A percentile compares a stretch with the other conserved stretches of the same genome.
Evolutionary conservation across 2,797 vertebrate genomes (phyloP).

Genomic region (Smutsia temminckii): DNA sequence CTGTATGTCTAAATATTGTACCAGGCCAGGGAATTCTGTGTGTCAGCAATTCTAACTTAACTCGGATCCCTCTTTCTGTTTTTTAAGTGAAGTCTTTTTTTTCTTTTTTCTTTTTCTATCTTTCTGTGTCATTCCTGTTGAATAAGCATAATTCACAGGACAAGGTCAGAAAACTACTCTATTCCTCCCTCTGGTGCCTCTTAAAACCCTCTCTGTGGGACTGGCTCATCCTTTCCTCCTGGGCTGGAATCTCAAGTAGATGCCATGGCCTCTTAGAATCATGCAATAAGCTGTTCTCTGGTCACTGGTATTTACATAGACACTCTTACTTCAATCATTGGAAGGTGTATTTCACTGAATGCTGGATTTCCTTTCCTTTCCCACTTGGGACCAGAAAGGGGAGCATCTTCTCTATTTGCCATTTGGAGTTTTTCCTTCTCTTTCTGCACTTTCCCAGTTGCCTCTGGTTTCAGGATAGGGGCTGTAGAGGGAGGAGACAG

Average conservation of each 20-base stretch:
- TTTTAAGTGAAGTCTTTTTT: background rate
- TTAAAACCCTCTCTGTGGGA: background rate
- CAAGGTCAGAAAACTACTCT: background rate
- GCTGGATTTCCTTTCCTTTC: background rate
- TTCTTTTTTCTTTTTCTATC: background rate
- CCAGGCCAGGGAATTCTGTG: background rate
- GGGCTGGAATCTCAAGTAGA: background rate
- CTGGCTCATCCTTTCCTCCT: background rate
- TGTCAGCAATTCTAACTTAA: background rate
- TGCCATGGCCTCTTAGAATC: background rate
- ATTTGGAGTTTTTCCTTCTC: background rate
- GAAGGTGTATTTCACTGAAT: background rate
- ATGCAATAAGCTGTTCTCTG: background rate
- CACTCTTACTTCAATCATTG: background rate
- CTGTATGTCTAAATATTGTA: background rate
- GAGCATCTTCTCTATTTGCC: background rate
- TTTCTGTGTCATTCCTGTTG: background rate
- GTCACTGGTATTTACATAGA: background rate
- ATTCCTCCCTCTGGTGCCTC: background rate
- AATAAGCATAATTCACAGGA: background rate
- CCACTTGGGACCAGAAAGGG: background rate
- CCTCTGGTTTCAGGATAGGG: background rate
- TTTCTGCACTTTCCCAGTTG: background rate
- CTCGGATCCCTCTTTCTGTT: no score
- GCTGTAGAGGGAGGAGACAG: background rate